Evolutionary conservation across 2,888 invertebrate genomes (phyloP).

Genomic region (Phrixothrix hirtus): DNA sequence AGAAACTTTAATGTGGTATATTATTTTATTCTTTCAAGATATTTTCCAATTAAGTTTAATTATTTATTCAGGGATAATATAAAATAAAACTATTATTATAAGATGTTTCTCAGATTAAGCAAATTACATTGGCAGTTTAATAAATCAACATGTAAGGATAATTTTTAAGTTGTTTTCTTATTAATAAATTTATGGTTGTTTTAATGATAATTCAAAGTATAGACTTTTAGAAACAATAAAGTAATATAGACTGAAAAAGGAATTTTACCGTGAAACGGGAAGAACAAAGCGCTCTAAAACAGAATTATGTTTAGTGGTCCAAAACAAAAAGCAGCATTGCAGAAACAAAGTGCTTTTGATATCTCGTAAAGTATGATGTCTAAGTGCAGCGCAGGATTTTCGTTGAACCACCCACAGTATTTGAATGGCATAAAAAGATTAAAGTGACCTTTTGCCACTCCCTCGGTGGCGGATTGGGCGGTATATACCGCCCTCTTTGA

Average conservation of each 20-base stretch:
- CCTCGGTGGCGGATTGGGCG: constrained; percentile 55
- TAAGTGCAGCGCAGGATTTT: constrained; percentile 51
- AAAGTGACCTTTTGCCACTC: constrained; percentile 58
- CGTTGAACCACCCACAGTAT: constrained; percentile 54
- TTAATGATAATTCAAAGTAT: too few species aligned
- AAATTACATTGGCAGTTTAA: too few species aligned
- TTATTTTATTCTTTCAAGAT: too few species aligned
- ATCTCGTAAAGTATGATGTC: constrained; percentile 27
- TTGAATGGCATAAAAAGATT: constrained; percentile 58
- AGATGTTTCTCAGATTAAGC: too few species aligned
- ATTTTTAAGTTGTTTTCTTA: too few species aligned
- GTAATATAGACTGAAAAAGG: neutral
- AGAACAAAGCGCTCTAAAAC: neutral
- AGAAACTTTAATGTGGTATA: too few species aligned
- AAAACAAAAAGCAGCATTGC: neutral
- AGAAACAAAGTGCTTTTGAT: constrained; percentile 2
- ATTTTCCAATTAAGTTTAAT: too few species aligned
- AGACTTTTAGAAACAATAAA: neutral
- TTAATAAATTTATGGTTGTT: too few species aligned
- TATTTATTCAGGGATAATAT: too few species aligned
- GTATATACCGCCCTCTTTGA: constrained; percentile 54
- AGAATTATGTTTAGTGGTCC: neutral
- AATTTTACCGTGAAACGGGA: neutral
- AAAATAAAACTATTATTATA: too few species aligned
- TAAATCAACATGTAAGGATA: too few species aligned